These are phyloP conservation scores for Trissolcus japonicus DNA, from an alignment of 2,888 invertebrate genomes.

Conservation along the genomic window DNA sequence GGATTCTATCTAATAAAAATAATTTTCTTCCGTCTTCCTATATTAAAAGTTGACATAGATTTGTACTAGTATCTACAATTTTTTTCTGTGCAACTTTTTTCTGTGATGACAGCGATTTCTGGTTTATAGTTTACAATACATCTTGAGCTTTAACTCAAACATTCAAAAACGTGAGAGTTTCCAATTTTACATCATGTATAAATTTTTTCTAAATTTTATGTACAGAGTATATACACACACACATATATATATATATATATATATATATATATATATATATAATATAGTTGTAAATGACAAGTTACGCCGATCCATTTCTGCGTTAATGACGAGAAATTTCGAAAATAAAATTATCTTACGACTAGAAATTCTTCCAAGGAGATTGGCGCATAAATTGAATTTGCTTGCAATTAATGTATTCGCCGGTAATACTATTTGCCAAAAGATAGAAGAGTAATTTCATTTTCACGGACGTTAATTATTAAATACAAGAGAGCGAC, in stretches of 20 bases:
- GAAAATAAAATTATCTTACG: constrained; percentile 28
- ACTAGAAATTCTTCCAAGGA: constrained; percentile 11
- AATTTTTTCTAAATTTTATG: too few relatives aligned
- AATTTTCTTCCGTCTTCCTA: constrained; percentile 34
- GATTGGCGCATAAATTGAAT: constrained; percentile 24
- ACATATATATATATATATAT: too few relatives aligned
- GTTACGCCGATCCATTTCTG: constrained; percentile 13
- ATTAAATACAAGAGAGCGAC: constrained; percentile 23
- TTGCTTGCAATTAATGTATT: constrained; percentile 35
- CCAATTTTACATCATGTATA: too few relatives aligned
- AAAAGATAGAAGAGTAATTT: constrained; percentile 27
- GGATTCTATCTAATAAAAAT: constrained; percentile 20
- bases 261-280: too few relatives aligned
- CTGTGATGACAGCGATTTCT: too few relatives aligned
- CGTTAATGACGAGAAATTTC: constrained; percentile 18
- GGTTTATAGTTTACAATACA: too few relatives aligned
- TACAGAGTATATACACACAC: too few relatives aligned
- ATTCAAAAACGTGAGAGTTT: too few relatives aligned
- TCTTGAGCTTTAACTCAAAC: too few relatives aligned
- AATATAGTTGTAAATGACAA: background rate
- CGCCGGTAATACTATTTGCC: constrained; percentile 19
- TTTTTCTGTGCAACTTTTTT: too few relatives aligned
- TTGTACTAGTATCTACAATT: too few relatives aligned
- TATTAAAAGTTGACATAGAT: constrained; percentile 1
- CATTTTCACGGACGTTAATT: constrained; percentile 27